Evolutionary conservation across 2,113 vertebrate genomes (phyloP), one percentile per base, ranked within the genome.

Genomic region (Dasypus novemcinctus): DNA sequence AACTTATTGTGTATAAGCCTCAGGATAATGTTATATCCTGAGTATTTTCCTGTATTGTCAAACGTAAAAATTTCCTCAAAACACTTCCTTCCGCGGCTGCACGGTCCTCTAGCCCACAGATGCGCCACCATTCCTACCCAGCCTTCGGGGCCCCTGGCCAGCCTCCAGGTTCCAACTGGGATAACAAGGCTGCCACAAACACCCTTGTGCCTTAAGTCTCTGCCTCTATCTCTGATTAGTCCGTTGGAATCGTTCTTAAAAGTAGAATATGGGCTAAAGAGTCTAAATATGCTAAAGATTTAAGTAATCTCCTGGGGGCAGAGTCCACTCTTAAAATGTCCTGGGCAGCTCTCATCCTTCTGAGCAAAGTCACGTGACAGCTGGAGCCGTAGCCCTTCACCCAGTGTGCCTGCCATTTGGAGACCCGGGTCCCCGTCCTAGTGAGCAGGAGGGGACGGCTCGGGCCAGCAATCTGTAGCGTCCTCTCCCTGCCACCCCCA

Each of bases 401-500:
- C 59, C 72, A 23, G 38, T 0, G 0, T 12, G 27, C 14, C 33
- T 54, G 52, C 33, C 13, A 2, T 31, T 27, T 12, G 0, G 33
- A 63, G 27, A 61, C 91, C 5, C 0, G 7, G 61, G 15, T 75
- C 43, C 66, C 9, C 2, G 46, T 5, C 14, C 63, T 63, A 57
- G 69, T 21, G 52, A 31, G 64, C 85, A 89, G 63, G n/a, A 54
- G 76, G n/a, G n/a, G 46, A 23, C 27, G 46, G 49, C 66, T 92
- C 21, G n/a, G 43, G 66, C 80, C 76, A 36, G 68, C 66, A 59
- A 7, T 15, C 79, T 82, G 36, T 54, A 84, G 52, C 49, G 95
- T 87, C 52, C 78, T 1, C 0, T 85, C 52, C 80, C 78, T 66
- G 10, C 87, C 43, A 94, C 79, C 93, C 52, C 84, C 94, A 99